phyloP scores from a whole-genome alignment of 1,140 invertebrate species.

The Pseudomyrmex pallidus region DNA sequence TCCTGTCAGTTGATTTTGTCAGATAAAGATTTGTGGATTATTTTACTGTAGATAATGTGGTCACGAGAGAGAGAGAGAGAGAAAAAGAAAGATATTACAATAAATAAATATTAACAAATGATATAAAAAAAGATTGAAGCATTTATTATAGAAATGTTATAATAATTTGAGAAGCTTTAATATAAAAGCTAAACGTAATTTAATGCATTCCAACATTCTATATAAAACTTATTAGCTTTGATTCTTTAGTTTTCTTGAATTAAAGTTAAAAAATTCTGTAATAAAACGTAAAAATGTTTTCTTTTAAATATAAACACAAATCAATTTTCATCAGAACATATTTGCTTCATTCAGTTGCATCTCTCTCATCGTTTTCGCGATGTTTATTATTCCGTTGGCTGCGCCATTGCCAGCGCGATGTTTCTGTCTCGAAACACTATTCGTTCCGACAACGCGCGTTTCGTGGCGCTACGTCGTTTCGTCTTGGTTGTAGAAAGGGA shows the following conservation, averaged over 20 bases:
- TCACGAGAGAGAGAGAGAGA: neutral
- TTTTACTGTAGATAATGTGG: conserved; percentile 33
- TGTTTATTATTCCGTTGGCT: conserved; percentile 4
- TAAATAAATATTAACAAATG: too few species aligned
- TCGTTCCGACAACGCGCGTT: conserved; percentile 34
- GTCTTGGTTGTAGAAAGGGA: conserved; percentile 44
- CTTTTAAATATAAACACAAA: neutral
- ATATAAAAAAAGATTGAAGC: too few species aligned
- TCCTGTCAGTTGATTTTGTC: conserved; percentile 40
- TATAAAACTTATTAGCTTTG: neutral
- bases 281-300: conserved; percentile 4
- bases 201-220: too few species aligned
- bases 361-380: neutral
- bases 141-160: too few species aligned
- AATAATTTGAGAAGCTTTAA: too few species aligned
- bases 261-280: too few species aligned
- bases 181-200: too few species aligned
- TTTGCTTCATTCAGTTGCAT: conserved; percentile 5
- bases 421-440: conserved; percentile 55
- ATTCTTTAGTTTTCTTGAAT: neutral
- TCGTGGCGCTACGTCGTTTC: conserved; percentile 40
- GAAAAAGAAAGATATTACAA: too few species aligned
- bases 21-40: conserved; percentile 41
- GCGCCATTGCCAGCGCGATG: conserved; percentile 3
- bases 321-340: neutral